Percentiles rank a stretch among this genome's conserved stretches.
phyloP scores from a whole-genome alignment of 2,113 vertebrate species.

The Urocynchramus pylzowi region DNA sequence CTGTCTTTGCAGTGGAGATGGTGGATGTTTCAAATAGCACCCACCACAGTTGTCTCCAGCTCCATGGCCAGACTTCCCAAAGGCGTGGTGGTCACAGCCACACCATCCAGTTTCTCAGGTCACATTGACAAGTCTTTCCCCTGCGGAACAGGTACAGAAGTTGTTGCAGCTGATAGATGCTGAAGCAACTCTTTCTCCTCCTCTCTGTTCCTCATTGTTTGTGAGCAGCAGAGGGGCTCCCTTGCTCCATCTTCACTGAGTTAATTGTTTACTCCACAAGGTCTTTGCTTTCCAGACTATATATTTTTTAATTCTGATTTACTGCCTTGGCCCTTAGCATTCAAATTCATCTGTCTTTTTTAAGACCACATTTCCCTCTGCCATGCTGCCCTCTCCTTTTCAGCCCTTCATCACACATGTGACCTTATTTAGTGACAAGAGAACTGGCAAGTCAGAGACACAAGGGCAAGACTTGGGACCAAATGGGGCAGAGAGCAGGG shows the following conservation, averaged over 20 bases:
- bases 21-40: neutral
- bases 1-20: neutral
- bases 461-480: neutral
- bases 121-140: neutral
- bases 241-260: neutral
- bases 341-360: neutral
- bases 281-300: neutral
- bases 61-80: neutral
- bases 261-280: neutral
- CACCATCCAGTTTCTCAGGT: neutral
- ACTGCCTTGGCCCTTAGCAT: neutral
- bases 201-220: neutral
- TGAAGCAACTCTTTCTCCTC: neutral
- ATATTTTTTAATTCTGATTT: neutral
- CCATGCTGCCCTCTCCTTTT: neutral
- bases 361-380: neutral
- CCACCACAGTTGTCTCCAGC: neutral
- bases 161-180: neutral
- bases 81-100: neutral
- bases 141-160: neutral
- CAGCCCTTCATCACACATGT: neutral
- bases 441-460: neutral
- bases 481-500: neutral
- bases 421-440: neutral
- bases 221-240: neutral